A percentile compares a stretch with the other conserved stretches of the same genome.
phyloP scores from a whole-genome alignment of 2,113 vertebrate species.

The Siniperca knerii region DNA sequence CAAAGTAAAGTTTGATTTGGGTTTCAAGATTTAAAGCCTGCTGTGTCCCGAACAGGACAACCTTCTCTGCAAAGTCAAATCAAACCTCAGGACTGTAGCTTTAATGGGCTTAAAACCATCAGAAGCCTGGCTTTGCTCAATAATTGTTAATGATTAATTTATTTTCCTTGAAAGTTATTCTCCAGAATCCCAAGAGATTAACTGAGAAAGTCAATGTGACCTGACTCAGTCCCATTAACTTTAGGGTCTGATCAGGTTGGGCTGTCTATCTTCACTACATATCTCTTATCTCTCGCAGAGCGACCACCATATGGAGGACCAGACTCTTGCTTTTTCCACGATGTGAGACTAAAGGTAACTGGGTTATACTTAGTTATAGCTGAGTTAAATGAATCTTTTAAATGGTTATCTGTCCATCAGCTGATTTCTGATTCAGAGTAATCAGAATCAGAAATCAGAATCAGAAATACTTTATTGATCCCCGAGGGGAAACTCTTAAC shows the following conservation, averaged over 20 bases:
- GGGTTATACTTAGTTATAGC: neutral
- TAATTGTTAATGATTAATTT: constrained; percentile 33
- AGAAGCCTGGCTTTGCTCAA: neutral
- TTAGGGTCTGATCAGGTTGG: constrained; percentile 15
- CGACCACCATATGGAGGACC: neutral
- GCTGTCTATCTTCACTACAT: constrained; percentile 6
- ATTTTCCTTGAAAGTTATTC: constrained; percentile 22
- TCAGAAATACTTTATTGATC: too few relatives aligned
- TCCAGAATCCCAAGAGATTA: neutral
- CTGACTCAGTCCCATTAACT: constrained; percentile 5
- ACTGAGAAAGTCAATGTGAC: constrained; percentile 10
- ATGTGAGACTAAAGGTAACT: constrained; percentile 1
- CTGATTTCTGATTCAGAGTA: too few relatives aligned
- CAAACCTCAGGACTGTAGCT: neutral
- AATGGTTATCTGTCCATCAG: constrained; percentile 10
- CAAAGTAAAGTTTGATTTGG: neutral
- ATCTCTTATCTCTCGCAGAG: constrained; percentile 33
- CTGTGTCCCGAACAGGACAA: neutral
- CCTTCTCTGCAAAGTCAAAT: constrained; percentile 14
- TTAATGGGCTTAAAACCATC: neutral
- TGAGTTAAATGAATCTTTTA: neutral
- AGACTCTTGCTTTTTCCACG: constrained; percentile 13
- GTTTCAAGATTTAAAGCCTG: neutral
- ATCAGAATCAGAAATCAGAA: too few relatives aligned
- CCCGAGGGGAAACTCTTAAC: neutral